A percentile compares a stretch with the other conserved stretches of the same genome.
These are phyloP conservation scores for Podarcis raffonei DNA, from an alignment of 2,113 vertebrate species.

Conservation along the genomic window DNA sequence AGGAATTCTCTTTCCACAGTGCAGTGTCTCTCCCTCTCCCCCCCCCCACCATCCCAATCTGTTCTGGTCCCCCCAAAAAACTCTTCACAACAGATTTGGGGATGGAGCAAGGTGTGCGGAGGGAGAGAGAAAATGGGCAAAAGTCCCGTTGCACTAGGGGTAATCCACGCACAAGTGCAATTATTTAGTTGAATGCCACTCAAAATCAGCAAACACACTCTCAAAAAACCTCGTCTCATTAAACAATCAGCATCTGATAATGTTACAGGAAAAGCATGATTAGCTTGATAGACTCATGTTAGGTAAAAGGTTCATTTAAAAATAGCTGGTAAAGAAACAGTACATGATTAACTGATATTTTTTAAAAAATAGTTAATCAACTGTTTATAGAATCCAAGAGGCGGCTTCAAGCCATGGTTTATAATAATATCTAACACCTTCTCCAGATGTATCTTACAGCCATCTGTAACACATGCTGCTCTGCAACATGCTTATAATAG, in stretches of 20 bases:
- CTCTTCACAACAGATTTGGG: too few relatives aligned
- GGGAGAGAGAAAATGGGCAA: too few relatives aligned
- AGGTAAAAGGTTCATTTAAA: slow-evolving; percentile 19
- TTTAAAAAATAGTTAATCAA: slow-evolving; percentile 7
- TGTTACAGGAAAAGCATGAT: not conserved
- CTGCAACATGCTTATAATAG: slow-evolving; percentile 28
- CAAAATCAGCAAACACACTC: too few relatives aligned
- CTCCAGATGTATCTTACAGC: slow-evolving; percentile 35
- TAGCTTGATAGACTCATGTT: not conserved
- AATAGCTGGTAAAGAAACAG: slow-evolving; percentile 11
- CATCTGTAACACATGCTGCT: slow-evolving; percentile 38
- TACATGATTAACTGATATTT: slow-evolving; percentile 34
- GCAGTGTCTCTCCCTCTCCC: too few relatives aligned
- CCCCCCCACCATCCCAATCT: too few relatives aligned
- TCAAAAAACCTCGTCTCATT: not conserved
- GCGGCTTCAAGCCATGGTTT: slow-evolving; percentile 23
- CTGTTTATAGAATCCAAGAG: slow-evolving; percentile 36
- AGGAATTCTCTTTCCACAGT: too few relatives aligned
- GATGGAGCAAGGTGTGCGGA: too few relatives aligned
- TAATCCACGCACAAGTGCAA: too few relatives aligned
- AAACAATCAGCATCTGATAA: not conserved
- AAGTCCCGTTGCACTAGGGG: too few relatives aligned
- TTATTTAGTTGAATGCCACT: too few relatives aligned
- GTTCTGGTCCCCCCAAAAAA: too few relatives aligned
- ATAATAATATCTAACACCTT: slow-evolving; percentile 39